Conservation (phyloP, 1,140 invertebrate genomes). For the Oedothorax gibbosus region DNA sequence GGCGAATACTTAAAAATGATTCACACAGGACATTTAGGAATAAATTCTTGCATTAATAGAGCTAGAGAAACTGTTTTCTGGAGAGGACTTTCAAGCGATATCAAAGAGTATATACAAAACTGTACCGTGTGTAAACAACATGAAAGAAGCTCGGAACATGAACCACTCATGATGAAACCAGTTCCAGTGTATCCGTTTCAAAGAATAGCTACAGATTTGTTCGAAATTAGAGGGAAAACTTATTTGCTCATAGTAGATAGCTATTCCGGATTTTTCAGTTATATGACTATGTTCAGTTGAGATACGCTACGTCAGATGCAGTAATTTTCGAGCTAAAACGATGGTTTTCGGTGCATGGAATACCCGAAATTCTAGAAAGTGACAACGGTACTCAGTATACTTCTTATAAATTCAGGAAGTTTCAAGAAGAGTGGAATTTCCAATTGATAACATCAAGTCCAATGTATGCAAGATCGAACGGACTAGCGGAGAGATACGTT, state of each 20-base stretch:
- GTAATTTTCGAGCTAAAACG: conserved; percentile 1
- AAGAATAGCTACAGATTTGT: background rate
- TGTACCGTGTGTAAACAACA: background rate
- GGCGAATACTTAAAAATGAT: too few relatives aligned
- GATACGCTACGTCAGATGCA: background rate
- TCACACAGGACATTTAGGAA: too few relatives aligned
- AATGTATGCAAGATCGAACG: background rate
- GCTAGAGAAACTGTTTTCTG: background rate
- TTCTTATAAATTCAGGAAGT: background rate
- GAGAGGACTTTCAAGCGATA: too few relatives aligned
- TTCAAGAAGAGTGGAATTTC: background rate
- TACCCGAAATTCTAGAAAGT: background rate
- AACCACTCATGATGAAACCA: too few relatives aligned
- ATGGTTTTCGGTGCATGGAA: background rate
- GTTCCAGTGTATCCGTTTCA: too few relatives aligned
- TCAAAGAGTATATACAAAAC: too few relatives aligned
- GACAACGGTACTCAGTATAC: background rate
- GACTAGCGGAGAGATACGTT: background rate
- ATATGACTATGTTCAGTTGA: conserved; percentile 4
- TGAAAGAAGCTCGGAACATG: background rate
- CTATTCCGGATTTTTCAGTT: conserved; percentile 22
- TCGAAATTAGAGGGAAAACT: background rate
- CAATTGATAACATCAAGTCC: background rate
- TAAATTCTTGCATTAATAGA: too few relatives aligned
- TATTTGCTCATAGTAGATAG: conserved; percentile 18